A percentile compares a stretch with the other conserved stretches of the same genome.
These are phyloP conservation scores for Cheirogaleus medius DNA, from an alignment of 2,113 vertebrate genomes.

Conservation along the genomic window DNA sequence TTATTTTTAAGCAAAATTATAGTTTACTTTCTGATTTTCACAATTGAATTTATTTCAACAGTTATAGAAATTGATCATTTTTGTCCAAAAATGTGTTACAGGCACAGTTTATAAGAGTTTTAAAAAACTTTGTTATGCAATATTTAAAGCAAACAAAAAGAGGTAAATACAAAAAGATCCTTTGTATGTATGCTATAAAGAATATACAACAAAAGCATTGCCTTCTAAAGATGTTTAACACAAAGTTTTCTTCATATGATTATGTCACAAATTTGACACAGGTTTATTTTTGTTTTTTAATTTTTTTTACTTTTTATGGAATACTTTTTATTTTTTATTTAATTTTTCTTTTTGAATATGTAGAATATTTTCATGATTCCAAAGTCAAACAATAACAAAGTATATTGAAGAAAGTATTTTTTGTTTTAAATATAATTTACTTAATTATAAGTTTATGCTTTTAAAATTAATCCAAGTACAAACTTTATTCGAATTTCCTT, in stretches of 20 bases:
- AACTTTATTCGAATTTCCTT: no score
- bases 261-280: not conserved
- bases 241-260: not conserved
- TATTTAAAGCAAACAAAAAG: not conserved
- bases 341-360: not conserved
- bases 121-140: not conserved
- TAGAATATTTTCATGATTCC: not conserved
- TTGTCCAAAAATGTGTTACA: not conserved
- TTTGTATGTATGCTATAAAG: not conserved
- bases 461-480: no score
- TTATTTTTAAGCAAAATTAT: conserved; percentile 47
- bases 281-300: not conserved
- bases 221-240: not conserved
- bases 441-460: no score
- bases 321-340: not conserved
- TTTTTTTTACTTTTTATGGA: not conserved
- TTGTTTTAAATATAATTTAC: no score
- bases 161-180: not conserved
- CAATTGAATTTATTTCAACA: conserved; percentile 9
- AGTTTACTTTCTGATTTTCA: conserved; percentile 8
- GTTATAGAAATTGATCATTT: conserved; percentile 12
- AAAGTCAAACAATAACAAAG: not conserved
- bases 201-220: not conserved
- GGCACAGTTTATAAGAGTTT: not conserved
- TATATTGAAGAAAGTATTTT: no score